Evolutionary conservation across 64 coral and sea anemone genomes (phyloP), one percentile per base, ranked within the genome.

Genomic region (Trachythela sp.): DNA sequence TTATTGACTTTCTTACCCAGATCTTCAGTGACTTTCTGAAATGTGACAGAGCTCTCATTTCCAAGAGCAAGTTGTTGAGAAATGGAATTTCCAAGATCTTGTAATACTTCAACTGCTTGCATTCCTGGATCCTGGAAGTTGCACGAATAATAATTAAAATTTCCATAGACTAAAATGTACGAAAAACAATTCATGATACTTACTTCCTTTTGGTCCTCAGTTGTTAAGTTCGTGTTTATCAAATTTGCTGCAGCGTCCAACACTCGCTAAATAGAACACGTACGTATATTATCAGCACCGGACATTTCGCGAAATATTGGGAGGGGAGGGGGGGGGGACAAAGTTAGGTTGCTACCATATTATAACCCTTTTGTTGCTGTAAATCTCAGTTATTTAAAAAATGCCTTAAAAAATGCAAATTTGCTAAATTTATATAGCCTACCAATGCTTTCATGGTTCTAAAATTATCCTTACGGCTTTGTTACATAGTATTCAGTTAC

Each of bases 11-110:
- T 27, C 75, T 15, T 35, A 80, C 75, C 75, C 8, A 80, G 33
- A 37, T 80, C 75, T 35, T 35, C 34, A 39, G 26, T 80, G 33
- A 30, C 37, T 80, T 80, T 20, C 30, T 80, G 27, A 22, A 1
- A 80, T 17, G 75, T 80, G 15, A 80, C 75, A 9, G 15, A 35
- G 30, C 31, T 80, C 0, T 80, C 0, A 2, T 80, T 39, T 80
- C 75, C 75, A 80, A 80, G 75, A 80, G 31, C 75, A 35, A 80
- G 37, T 22, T 80, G 75, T 80, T 37, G 31, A 37, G 75, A 35
- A 35, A 80, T 80, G 4, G 75, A 15, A 39, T 37, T 80, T 1
- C 75, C 75, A 35, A 80, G 31, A 80, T 18, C 30, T 80, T 80
- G 20, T 22, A 80, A 80, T 9, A 38, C 20, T 35, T 80, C 35